Percentiles rank a stretch among this genome's conserved stretches.
Conservation (phyloP, 2,888 invertebrate genomes). For the Drosophila ezoana region DNA sequence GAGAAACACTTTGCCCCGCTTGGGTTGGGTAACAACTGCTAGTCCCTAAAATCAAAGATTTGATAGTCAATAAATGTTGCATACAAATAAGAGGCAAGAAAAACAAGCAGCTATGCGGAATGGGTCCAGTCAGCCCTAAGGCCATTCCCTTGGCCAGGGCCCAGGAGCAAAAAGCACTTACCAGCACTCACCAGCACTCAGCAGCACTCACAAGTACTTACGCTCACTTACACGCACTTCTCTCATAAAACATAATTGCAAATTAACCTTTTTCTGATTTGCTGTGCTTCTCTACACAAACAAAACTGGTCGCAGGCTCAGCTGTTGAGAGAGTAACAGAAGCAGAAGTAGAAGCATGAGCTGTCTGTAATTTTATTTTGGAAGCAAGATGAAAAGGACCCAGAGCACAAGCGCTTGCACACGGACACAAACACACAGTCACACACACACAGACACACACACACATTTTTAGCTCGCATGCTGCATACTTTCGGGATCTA, state of each 20-base stretch:
- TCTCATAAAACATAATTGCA: conserved; percentile 53
- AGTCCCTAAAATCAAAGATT: not conserved
- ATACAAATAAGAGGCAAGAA: conserved; percentile 9
- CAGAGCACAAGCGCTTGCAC: conserved; percentile 1
- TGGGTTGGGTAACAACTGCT: too few relatives aligned
- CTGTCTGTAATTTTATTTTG: conserved; percentile 40
- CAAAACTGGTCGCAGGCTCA: conserved; percentile 15
- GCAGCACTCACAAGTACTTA: conserved; percentile 52
- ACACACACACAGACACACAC: not conserved
- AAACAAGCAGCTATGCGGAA: conserved; percentile 1
- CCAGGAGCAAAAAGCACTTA: conserved; percentile 35
- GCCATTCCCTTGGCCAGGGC: conserved; percentile 14
- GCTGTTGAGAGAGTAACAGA: conserved; percentile 4
- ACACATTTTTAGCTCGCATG: not conserved
- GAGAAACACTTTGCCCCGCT: too few relatives aligned
- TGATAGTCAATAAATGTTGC: conserved; percentile 4
- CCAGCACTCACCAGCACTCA: conserved; percentile 43
- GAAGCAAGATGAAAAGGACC: conserved; percentile 28
- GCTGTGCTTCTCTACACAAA: conserved; percentile 25
- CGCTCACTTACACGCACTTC: conserved; percentile 54
- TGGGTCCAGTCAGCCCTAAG: conserved; percentile 3
- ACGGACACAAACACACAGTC: not conserved
- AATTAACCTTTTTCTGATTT: conserved; percentile 62
- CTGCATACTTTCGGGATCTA: conserved; percentile 30
- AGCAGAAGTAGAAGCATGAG: conserved; percentile 22